Conservation (phyloP, 1,140 invertebrate species). For the Pogonus chalceus region DNA sequence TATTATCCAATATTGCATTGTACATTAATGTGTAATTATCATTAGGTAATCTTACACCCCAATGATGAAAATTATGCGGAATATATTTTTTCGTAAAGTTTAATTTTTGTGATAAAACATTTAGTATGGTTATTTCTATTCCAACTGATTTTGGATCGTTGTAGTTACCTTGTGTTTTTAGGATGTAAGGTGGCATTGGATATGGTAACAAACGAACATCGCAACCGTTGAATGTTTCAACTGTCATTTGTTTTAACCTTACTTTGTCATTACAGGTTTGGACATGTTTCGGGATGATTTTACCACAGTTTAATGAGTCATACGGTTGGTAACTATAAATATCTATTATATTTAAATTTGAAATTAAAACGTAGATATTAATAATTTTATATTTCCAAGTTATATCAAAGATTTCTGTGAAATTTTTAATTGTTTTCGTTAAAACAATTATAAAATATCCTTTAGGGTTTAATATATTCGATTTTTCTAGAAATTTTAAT, state of each 20-base stretch:
- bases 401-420: too few relatives aligned
- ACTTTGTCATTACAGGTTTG: not conserved
- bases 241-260: not conserved
- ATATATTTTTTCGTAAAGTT: constrained; percentile 12
- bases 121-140: constrained; percentile 11
- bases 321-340: not conserved
- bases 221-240: not conserved
- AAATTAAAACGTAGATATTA: not conserved
- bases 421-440: too few relatives aligned
- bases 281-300: not conserved
- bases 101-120: constrained; percentile 1
- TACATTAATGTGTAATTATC: constrained; percentile 11
- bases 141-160: not conserved
- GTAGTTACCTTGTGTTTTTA: constrained; percentile 4
- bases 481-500: too few relatives aligned
- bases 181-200: constrained; percentile 11
- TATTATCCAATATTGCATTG: constrained; percentile 5
- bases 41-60: constrained; percentile 11
- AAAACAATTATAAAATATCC: too few relatives aligned
- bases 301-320: not conserved
- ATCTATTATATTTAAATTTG: not conserved
- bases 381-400: not conserved
- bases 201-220: not conserved
- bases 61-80: not conserved
- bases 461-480: too few relatives aligned